These are phyloP conservation scores for Tragelaphus imberbis DNA, from an alignment of 2,113 vertebrate species.

Conservation along the genomic window DNA sequence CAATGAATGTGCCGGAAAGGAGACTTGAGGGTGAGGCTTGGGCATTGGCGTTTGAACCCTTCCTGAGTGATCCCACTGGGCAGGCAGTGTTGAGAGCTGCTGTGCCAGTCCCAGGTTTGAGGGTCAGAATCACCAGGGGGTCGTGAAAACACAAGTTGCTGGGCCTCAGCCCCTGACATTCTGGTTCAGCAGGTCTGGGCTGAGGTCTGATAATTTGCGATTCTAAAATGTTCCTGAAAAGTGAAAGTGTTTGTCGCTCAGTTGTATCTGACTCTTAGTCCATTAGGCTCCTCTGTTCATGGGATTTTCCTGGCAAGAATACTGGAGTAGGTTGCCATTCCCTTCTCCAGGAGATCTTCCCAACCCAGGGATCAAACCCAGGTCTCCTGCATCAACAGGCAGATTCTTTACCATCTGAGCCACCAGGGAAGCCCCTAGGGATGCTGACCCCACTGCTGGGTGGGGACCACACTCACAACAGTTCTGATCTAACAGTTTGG, in stretches of 20 bases:
- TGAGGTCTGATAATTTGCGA: neutral
- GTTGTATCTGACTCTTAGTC: neutral
- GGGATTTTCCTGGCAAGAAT: neutral
- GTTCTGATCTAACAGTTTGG: neutral
- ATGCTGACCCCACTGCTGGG: neutral
- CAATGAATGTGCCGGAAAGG: accelerated
- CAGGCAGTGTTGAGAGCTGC: neutral
- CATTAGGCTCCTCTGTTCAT: neutral
- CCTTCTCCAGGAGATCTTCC: neutral
- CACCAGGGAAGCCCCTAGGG: neutral
- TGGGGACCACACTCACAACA: accelerated
- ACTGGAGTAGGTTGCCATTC: neutral
- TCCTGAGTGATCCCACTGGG: accelerated
- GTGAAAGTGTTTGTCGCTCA: neutral
- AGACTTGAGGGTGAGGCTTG: too few species aligned
- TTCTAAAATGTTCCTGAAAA: neutral
- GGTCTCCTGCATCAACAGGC: neutral
- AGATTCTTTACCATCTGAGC: neutral
- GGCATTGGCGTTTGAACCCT: neutral
- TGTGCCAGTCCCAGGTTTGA: neutral
- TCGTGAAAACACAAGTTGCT: neutral
- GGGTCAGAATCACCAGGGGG: neutral
- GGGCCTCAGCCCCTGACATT: neutral
- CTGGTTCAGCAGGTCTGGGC: neutral
- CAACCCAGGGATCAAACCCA: neutral